These are phyloP conservation scores for Nettapus auritus DNA, from an alignment of 2,113 vertebrate species.

Conservation along the genomic window DNA sequence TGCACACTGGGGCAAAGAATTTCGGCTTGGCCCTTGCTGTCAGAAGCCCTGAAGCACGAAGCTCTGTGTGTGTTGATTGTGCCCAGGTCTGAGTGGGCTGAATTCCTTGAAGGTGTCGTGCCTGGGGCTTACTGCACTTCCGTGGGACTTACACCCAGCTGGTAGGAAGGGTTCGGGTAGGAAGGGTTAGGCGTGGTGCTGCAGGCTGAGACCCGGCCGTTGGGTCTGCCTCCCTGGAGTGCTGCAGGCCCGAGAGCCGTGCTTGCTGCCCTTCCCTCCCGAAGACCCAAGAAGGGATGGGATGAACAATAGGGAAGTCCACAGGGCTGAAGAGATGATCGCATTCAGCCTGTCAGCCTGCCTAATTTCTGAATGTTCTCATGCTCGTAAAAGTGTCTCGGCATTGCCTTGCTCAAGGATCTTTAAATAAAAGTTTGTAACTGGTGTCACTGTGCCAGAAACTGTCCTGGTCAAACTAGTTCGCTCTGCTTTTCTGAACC, in stretches of 20 bases:
- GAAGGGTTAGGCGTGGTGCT: background rate
- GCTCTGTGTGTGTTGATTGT: background rate
- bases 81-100: background rate
- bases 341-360: background rate
- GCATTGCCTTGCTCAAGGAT: background rate
- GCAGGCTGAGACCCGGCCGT: background rate
- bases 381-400: background rate
- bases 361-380: background rate
- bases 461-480: background rate
- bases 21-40: background rate
- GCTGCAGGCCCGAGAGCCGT: background rate
- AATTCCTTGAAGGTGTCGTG: background rate
- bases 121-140: background rate
- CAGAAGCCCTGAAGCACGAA: conserved; percentile 29
- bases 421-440: background rate
- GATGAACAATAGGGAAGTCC: background rate
- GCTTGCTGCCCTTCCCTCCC: background rate
- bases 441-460: background rate
- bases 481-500: background rate
- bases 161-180: background rate
- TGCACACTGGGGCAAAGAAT: background rate
- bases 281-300: background rate
- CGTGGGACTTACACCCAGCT: background rate
- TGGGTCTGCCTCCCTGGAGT: background rate
- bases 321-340: background rate